Percentiles rank a stretch among this genome's conserved stretches.
These are phyloP conservation scores for Amblyjoppa fuscipennis DNA, from an alignment of 2,888 invertebrate genomes.

Conservation along the genomic window DNA sequence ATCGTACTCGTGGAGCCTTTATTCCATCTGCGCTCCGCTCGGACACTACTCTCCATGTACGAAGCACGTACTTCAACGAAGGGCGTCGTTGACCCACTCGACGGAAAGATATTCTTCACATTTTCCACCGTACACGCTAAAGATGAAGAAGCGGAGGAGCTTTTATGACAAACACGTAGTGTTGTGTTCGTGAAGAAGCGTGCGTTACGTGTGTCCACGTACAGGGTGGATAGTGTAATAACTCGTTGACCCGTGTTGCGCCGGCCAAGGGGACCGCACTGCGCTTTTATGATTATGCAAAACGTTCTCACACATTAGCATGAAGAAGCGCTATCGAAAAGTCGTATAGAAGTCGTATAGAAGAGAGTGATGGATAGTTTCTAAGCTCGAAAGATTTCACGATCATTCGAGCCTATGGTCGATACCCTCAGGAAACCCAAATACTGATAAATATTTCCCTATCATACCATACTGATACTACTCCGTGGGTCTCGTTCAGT, in stretches of 20 bases:
- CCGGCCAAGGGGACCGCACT: conserved; percentile 29
- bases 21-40: conserved; percentile 30
- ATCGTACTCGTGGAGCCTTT: conserved; percentile 35
- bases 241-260: conserved; percentile 43
- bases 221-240: conserved; percentile 4
- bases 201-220: background rate
- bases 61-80: conserved; percentile 47
- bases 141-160: conserved; percentile 32
- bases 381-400: background rate
- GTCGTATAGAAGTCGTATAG: too few relatives aligned
- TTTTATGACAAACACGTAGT: conserved; percentile 9
- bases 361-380: background rate
- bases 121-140: conserved; percentile 33
- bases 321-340: background rate
- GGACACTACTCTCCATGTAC: conserved; percentile 16
- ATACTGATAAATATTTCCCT: background rate
- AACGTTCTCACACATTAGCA: conserved; percentile 42
- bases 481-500: too few relatives aligned
- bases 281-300: conserved; percentile 55
- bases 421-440: background rate
- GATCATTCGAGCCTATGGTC: background rate
- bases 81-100: conserved; percentile 61
- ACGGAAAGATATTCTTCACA: conserved; percentile 56
- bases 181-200: background rate
- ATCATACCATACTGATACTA: background rate